Percentiles rank a stretch among this genome's conserved stretches.
Evolutionary conservation across 2,888 invertebrate genomes (phyloP).

Genomic region (Ectropis crepuscularia): DNA sequence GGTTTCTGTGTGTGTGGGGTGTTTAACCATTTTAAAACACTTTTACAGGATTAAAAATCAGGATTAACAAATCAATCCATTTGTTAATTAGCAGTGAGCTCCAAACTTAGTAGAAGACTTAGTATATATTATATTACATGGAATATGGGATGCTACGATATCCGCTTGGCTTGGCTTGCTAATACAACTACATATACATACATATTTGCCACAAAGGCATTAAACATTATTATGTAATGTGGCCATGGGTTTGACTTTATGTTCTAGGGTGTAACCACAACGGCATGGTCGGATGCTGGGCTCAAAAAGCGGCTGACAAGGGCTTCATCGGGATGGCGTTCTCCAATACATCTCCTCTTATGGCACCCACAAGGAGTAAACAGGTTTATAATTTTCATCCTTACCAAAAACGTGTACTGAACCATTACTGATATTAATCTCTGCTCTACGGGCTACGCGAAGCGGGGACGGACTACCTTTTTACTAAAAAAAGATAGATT

Average conservation of each 20-base stretch:
- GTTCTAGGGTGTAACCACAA: slow-evolving; percentile 88
- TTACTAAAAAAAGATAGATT: too few relatives aligned
- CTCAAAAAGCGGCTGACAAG: slow-evolving; percentile 88
- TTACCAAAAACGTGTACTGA: background rate
- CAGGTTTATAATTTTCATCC: slow-evolving; percentile 63
- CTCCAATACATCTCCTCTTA: slow-evolving; percentile 95
- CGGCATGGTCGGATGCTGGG: slow-evolving; percentile 95
- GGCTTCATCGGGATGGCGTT: slow-evolving; percentile 93
- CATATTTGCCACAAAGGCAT: background rate
- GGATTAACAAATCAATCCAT: too few relatives aligned
- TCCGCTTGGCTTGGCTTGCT: too few relatives aligned
- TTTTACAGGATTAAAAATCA: too few relatives aligned
- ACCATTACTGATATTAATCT: background rate
- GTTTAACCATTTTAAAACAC: too few relatives aligned
- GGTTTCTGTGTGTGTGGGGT: too few relatives aligned
- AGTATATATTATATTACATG: too few relatives aligned
- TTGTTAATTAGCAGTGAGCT: too few relatives aligned
- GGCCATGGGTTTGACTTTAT: background rate
- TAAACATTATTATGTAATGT: background rate
- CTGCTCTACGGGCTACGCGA: background rate
- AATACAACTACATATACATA: too few relatives aligned
- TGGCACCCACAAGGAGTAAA: slow-evolving; percentile 93
- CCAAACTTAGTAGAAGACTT: too few relatives aligned
- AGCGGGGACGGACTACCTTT: background rate
- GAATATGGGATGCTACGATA: too few relatives aligned